Percentiles rank a stretch among this genome's conserved stretches.
phyloP scores from a whole-genome alignment of 2,113 vertebrate species.

The Arvicanthis niloticus region DNA sequence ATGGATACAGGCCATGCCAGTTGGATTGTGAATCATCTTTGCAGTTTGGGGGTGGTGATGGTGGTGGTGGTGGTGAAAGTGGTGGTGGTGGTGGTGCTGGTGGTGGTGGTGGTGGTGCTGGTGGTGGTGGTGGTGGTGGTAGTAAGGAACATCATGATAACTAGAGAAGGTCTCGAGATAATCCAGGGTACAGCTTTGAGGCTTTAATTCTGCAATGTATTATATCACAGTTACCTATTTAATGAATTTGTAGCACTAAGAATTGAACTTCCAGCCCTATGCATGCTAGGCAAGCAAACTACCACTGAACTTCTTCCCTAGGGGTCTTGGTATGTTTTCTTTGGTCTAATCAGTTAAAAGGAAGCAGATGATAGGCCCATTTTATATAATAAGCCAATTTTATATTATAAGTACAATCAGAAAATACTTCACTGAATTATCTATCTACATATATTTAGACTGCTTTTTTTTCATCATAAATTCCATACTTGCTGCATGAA shows the following conservation, averaged over 20 bases:
- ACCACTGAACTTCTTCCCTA: background rate
- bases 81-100: background rate
- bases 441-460: background rate
- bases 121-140: background rate
- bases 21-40: background rate
- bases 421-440: background rate
- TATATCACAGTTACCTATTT: background rate
- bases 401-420: background rate
- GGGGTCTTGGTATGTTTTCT: background rate
- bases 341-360: conserved; percentile 27
- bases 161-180: background rate
- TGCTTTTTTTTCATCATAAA: conserved; percentile 20
- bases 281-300: background rate
- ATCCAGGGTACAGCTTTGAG: background rate
- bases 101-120: background rate
- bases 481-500: background rate
- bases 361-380: background rate
- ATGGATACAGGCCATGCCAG: background rate
- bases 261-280: background rate
- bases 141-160: too few species aligned
- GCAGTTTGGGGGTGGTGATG: too few species aligned
- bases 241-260: background rate
- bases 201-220: background rate
- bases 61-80: too few species aligned
- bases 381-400: background rate